phyloP scores from a whole-genome alignment of 1,140 invertebrate species.

The Neoseiulus cucumeris region DNA sequence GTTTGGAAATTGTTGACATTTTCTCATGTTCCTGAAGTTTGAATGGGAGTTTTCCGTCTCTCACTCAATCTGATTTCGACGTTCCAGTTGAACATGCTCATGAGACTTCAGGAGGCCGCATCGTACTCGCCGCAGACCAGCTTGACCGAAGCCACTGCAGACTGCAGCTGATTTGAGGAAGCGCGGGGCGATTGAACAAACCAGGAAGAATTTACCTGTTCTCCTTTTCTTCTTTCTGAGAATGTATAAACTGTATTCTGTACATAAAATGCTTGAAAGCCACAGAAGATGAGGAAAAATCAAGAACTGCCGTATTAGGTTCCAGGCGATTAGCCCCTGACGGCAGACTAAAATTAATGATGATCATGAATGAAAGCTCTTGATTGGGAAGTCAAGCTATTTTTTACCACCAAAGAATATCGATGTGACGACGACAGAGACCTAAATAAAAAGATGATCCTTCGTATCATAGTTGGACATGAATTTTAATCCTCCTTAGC shows the following conservation, averaged over 20 bases:
- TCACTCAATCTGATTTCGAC: background rate
- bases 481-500: too few relatives aligned
- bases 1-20: background rate
- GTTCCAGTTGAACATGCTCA: conserved; percentile 71
- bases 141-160: conserved; percentile 18
- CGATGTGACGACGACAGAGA: too few relatives aligned
- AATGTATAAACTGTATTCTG: background rate
- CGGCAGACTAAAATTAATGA: too few relatives aligned
- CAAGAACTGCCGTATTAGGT: too few relatives aligned
- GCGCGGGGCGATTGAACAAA: too few relatives aligned
- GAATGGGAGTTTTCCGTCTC: conserved; percentile 6
- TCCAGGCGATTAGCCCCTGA: too few relatives aligned
- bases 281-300: too few relatives aligned
- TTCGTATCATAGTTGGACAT: too few relatives aligned
- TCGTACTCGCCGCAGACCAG: conserved; percentile 38
- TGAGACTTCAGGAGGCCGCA: conserved; percentile 78
- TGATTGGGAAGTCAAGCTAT: too few relatives aligned
- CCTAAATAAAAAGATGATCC: too few relatives aligned
- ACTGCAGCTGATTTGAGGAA: background rate
- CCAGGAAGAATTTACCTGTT: too few relatives aligned
- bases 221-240: background rate
- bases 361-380: background rate
- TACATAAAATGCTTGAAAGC: background rate
- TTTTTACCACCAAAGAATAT: too few relatives aligned
- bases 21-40: background rate